Conservation (phyloP, 2,888 invertebrate genomes). For the Dorcus parallelipipedus region DNA sequence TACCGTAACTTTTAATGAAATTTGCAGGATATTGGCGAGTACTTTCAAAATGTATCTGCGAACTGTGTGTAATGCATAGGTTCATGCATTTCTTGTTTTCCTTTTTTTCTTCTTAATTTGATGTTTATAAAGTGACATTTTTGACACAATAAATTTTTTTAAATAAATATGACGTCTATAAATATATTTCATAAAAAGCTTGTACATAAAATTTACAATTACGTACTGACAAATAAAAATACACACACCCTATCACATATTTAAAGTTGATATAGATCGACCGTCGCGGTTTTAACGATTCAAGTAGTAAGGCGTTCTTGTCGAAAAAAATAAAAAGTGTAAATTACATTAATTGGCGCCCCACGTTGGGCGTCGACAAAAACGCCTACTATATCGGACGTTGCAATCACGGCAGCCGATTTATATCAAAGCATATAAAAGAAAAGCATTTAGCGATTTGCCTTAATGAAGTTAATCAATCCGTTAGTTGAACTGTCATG, state of each 20-base stretch:
- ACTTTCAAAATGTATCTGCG: conserved; percentile 2
- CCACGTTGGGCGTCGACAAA: no score
- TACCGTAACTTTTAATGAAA: conserved; percentile 3
- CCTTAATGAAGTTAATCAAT: conserved; percentile 91
- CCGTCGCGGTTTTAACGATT: no score
- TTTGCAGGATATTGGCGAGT: conserved; percentile 1
- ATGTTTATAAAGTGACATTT: conserved; percentile 15
- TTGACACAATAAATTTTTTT: conserved; percentile 22
- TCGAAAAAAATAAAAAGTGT: no score
- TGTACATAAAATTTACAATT: no score
- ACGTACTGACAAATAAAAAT: no score
- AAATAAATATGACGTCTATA: conserved; percentile 3
- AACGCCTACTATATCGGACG: no score
- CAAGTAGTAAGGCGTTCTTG: no score
- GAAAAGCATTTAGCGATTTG: conserved; percentile 44
- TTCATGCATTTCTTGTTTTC: conserved; percentile 11
- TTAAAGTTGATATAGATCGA: neutral
- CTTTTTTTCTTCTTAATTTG: conserved; percentile 8
- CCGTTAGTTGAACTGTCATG: conserved; percentile 98
- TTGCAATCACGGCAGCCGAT: no score
- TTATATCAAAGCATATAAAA: neutral
- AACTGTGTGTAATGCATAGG: neutral
- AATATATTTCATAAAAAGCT: no score
- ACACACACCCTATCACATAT: no score
- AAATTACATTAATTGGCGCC: no score